Evolutionary conservation across 2,888 invertebrate species (phyloP), one percentile per base, ranked within the genome.

Genomic region (Argyra leucocephala): DNA sequence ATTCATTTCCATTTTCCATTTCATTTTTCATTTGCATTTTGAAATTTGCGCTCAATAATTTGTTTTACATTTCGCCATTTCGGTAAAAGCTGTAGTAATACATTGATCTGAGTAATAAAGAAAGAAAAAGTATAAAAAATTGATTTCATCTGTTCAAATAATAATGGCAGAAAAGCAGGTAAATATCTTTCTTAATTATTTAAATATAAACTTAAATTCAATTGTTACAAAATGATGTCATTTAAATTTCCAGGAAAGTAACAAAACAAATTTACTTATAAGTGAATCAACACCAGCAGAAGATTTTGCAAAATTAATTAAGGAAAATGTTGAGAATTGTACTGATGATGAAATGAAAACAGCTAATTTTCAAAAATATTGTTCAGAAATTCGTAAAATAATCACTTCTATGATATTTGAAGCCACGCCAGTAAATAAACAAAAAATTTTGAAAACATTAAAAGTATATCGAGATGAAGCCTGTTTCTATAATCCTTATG

Each of bases 291-390:
- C 82, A 36, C 88, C 89, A 0, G 80, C 83, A 5, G 81, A 81
- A 64, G 88, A 89, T 74, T 89, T 84, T 70, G 76, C 76, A 68
- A 72, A 73, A 22, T 78, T 88, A 65, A 75, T 79, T 63, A 73
- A 74, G 18, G 73, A 76, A 70, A 82, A 81, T 18, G 70, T 77
- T n/a, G 71, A 72, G 2, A 66, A 69, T 6, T 72, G 71, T n/a
- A 72, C 76, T 0, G 69, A 73, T 58, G 72, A 73, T 10, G 73
- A 76, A 66, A 70, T 70, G 3, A 71, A 73, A 36, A 15, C n/a
- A 15, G 61, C 63, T 57, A 64, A 67, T 18, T 79, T 78, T 64
- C 73, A 74, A 48, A 65, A 68, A 3, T 70, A 74, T 22, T 70
- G 74, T 1, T 69, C 70, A 10, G 77, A 80, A 69, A 72, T 80